Evolutionary conservation across 2,113 vertebrate species (phyloP).

Genomic region (Rhea americana): DNA sequence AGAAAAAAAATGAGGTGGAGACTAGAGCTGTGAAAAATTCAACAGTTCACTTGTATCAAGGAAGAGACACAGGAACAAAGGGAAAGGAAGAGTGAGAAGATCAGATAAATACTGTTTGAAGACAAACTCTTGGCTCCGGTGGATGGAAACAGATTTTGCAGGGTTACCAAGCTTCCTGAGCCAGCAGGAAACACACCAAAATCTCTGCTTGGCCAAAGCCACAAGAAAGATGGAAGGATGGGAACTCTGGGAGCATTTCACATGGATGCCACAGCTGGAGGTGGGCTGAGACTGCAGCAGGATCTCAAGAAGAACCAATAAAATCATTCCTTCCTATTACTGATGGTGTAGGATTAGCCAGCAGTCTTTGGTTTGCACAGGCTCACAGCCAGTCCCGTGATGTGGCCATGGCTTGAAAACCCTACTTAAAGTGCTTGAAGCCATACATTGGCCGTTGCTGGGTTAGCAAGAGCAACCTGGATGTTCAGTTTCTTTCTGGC

Average conservation of each 20-base stretch:
- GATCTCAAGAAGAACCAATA: background rate
- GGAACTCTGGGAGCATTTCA: background rate
- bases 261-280: background rate
- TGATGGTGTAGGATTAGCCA: background rate
- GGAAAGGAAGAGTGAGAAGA: background rate
- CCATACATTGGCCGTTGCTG: background rate
- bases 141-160: background rate
- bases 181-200: constrained; percentile 10
- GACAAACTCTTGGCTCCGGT: background rate
- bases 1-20: background rate
- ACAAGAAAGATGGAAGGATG: background rate
- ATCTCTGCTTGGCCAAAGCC: background rate
- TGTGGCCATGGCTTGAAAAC: background rate
- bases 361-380: background rate
- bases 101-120: background rate
- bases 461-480: background rate
- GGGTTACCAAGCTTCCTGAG: background rate
- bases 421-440: background rate
- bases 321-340: background rate
- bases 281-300: background rate
- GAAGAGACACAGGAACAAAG: background rate
- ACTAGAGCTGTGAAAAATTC: background rate
- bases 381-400: background rate
- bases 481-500: background rate
- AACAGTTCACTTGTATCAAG: background rate